Conservation (phyloP, 1,140 invertebrate genomes). For the Phymorhynchus buccinoides region DNA sequence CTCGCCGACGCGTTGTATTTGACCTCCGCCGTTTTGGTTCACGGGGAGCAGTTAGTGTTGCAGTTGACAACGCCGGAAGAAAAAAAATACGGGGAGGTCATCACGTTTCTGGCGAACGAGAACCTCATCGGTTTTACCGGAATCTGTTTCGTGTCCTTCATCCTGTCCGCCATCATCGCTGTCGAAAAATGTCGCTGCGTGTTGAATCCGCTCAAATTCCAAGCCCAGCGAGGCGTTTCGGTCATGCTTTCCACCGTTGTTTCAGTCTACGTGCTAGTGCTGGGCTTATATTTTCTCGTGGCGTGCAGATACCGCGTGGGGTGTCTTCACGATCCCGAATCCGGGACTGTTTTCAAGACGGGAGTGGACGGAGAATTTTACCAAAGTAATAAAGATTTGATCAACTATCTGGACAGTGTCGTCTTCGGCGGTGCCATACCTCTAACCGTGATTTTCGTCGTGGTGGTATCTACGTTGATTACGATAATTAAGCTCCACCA, state of each 20-base stretch:
- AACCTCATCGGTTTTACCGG: neutral
- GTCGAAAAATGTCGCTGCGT: neutral
- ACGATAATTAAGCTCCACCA: constrained; percentile 1
- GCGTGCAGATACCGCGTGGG: neutral
- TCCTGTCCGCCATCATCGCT: constrained; percentile 2
- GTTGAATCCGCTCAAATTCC: neutral
- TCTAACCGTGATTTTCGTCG: neutral
- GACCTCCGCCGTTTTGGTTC: neutral
- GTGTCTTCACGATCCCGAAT: neutral
- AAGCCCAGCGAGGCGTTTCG: neutral
- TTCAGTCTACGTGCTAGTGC: neutral
- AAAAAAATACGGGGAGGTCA: neutral
- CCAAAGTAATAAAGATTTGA: neutral
- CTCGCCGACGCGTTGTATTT: neutral
- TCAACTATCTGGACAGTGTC: neutral
- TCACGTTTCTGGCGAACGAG: neutral
- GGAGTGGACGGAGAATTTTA: neutral
- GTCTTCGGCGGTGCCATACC: neutral
- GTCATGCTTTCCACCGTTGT: neutral
- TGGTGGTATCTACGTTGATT: neutral
- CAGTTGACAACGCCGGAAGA: constrained; percentile 2
- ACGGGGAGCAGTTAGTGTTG: neutral
- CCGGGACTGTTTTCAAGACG: neutral
- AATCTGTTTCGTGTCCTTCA: neutral
- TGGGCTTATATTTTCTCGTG: neutral